Base-by-base conservation (phyloP, 2,113 vertebrate genomes). In the Engraulis encrasicolus region DNA sequence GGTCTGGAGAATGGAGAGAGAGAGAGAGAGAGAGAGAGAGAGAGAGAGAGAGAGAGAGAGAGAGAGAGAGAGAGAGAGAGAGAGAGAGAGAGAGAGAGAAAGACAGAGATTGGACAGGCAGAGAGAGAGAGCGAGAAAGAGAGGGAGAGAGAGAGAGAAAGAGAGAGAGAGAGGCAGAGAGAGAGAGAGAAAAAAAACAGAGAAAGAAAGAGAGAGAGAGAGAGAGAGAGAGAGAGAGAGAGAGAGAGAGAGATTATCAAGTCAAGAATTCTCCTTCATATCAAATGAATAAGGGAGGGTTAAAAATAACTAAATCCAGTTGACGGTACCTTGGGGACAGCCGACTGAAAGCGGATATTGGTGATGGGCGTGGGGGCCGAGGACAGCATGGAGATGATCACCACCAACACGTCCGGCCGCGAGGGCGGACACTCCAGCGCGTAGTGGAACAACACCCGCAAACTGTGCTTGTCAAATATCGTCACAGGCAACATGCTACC, bases 311-410 rank as follows among this genome's bases (percentile, higher is more conserved):
- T 15, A 34, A 50, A 23, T 6, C 14, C 89, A 89, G n/a, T n/a
- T n/a, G n/a, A n/a, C n/a, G n/a, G n/a, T 90, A 99, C 98, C 97
- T 99, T 97, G 83, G 97, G 97, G 82, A 99, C 98, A 0, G 98
- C 98, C 0, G 98, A 96, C 93, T 99, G 98, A 92, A 99, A 98
- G 86, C 97, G 92, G 38, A 99, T 98, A 91, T 96, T 97, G 86
- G 94, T 96, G 89, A 98, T 95, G 4, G 98, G 96, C 84, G 95
- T 93, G 0, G 98, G 96, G 0, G 98, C 97, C 0, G 97, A 99
- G 84, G 98, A 99, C 37, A 99, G 92, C 98, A 99, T 99, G 74
- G 98, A 99, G 54, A 99, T 97, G 86, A 99, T 98, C 82, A 99
- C 98, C 85, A 99, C 98, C 36, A 99, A 93, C 83, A 99, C 94